Base-by-base conservation (phyloP, 2,113 vertebrate genomes). In the Fukomys damarensis region DNA sequence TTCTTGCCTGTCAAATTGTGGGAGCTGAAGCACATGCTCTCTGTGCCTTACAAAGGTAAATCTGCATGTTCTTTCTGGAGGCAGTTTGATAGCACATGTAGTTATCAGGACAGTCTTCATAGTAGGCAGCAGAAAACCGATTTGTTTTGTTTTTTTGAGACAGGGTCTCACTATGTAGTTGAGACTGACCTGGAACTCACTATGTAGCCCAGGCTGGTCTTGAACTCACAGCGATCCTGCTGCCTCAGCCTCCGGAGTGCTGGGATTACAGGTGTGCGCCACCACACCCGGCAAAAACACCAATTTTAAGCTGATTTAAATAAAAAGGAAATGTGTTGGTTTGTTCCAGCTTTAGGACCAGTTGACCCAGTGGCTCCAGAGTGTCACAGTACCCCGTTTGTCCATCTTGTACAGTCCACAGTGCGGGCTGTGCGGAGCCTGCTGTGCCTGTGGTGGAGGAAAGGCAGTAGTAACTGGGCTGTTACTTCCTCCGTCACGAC, bases 291-390 rank as follows among this genome's bases (percentile, higher is more conserved):
- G n/a, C n/a, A n/a, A n/a, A n/a, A n/a, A n/a, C n/a, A n/a, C n/a
- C 65, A 90, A 54, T 52, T 58, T 77, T 94, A 94, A 95, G 26
- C 38, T 90, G 83, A 84, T 30, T 80, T 86, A 49, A 86, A 80
- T 90, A 81, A 35, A 86, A 83, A 30, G 49, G 49, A 76, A 92
- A 32, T 65, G 14, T 70, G 32, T 38, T 89, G 14, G 20, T 6
- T 93, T n/a, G 49, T 26, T 79, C 41, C 88, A 30, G 81, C 58
- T 85, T 95, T 32, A 80, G n/a, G 35, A 14, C 41, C 81, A 24
- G n/a, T 16, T 72, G 76, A 87, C 16, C 59, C 35, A 41, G 32
- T 94, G 70, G 12, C 54, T 88, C 30, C 46, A 66, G 5, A 3
- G n/a, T 79, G 11, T 89, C n/a, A 79, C 6, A 43, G 12, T 86